Evolutionary conservation across 1,140 invertebrate species (phyloP).

Genomic region (Leptestheria dahalacensis): DNA sequence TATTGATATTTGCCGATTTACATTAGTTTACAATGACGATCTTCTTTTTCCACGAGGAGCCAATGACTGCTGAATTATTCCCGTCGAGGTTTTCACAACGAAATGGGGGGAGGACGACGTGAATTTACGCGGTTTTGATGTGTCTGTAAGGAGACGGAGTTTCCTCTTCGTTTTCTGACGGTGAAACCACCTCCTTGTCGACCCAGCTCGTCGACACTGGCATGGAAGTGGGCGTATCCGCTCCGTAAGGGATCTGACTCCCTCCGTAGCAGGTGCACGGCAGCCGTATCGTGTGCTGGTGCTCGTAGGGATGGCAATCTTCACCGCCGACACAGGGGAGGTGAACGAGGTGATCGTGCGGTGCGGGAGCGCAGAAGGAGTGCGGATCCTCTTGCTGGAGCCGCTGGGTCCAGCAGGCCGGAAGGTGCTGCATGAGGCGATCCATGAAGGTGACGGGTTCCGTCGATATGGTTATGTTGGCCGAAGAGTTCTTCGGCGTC

Average conservation of each 20-base stretch:
- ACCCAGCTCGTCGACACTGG: too few relatives aligned
- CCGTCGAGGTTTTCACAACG: too few relatives aligned
- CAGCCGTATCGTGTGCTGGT: neutral
- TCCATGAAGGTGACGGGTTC: constrained; percentile 9
- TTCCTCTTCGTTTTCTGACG: neutral
- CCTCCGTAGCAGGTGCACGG: neutral
- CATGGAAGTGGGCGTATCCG: neutral
- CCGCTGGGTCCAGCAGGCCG: constrained; percentile 8
- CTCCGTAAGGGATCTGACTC: neutral
- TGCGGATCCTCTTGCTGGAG: constrained; percentile 23
- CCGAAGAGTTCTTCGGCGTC: neutral
- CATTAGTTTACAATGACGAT: too few relatives aligned
- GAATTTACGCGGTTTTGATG: too few relatives aligned
- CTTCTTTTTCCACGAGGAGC: too few relatives aligned
- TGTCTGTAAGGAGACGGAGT: too few relatives aligned
- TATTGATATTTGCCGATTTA: too few relatives aligned
- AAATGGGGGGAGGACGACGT: too few relatives aligned
- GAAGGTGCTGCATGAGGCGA: constrained; percentile 12
- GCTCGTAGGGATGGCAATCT: constrained; percentile 8
- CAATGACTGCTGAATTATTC: too few relatives aligned
- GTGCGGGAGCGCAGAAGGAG: constrained; percentile 28
- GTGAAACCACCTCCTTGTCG: neutral
- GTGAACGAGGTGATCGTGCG: constrained; percentile 27
- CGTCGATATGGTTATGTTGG: neutral
- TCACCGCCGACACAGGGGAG: constrained; percentile 3